These are phyloP conservation scores for Oreochromis tanganicae DNA, from an alignment of 2,113 vertebrate genomes.

Conservation along the genomic window DNA sequence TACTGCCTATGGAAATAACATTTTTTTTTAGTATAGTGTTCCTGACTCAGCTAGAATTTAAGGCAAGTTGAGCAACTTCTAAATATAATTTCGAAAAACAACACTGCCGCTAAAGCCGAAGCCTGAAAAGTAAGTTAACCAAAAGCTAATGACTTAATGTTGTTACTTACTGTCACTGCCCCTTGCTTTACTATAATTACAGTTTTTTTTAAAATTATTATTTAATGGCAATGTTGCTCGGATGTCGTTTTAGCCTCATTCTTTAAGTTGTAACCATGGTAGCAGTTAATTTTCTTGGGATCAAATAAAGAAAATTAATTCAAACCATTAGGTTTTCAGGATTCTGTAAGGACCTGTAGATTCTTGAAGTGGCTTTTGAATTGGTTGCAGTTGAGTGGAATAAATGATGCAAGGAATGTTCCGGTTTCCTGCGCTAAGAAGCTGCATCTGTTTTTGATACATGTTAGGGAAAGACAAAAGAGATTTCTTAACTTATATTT, in stretches of 20 bases:
- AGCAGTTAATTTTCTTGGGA: neutral
- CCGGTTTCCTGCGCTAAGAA: neutral
- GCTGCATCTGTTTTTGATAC: neutral
- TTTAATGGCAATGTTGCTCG: neutral
- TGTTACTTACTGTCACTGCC: neutral
- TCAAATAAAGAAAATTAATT: neutral
- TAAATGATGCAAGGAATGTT: neutral
- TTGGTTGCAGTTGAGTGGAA: neutral
- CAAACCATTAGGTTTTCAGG: neutral
- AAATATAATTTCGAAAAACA: neutral
- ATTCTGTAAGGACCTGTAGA: neutral
- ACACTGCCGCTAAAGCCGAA: neutral
- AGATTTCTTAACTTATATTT: neutral
- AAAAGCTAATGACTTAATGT: neutral
- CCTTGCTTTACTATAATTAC: neutral
- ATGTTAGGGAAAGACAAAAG: neutral
- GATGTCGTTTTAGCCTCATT: neutral
- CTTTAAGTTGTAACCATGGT: neutral
- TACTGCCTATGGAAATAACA: too few species aligned
- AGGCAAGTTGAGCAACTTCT: too few species aligned
- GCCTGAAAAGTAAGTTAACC: neutral
- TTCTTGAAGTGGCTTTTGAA: neutral
- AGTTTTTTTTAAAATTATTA: neutral
- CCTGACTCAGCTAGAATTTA: too few species aligned
- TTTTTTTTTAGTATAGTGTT: too few species aligned